Conservation (phyloP, 2,113 vertebrate species). For the Phocoena sinus region DNA sequence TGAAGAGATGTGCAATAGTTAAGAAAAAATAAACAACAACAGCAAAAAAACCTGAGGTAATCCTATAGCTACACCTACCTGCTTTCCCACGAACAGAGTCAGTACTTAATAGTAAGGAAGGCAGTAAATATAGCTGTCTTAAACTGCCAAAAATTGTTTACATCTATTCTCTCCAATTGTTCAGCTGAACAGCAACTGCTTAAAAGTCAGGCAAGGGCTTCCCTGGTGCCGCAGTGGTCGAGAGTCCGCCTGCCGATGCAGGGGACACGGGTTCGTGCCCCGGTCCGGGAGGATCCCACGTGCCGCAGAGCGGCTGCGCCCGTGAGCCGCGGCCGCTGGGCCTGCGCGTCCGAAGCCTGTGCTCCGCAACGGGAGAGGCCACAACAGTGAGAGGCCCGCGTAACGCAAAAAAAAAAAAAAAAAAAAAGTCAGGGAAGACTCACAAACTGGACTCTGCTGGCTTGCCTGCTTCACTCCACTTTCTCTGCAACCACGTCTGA, state of each 20-base stretch:
- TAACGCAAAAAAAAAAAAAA: no score
- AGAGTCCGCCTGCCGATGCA: no score
- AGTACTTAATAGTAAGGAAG: background rate
- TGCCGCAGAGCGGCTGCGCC: no score
- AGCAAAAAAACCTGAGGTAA: background rate
- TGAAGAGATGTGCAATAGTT: background rate
- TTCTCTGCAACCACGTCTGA: slow-evolving; percentile 82
- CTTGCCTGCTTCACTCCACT: background rate
- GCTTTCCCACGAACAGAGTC: background rate
- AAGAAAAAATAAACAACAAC: background rate
- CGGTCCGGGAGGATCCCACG: no score
- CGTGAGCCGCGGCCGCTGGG: no score
- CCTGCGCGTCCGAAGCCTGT: no score
- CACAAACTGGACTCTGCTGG: background rate
- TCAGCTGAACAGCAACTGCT: background rate
- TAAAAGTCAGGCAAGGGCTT: background rate
- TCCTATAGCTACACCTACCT: background rate
- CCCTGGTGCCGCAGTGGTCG: no score
- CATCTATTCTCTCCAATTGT: background rate
- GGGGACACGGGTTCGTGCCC: no score
- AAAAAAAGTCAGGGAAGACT: background rate
- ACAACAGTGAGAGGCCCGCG: no score
- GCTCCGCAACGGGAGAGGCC: no score
- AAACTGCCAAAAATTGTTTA: background rate
- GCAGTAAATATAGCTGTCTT: background rate